These are phyloP conservation scores for Ommatoiulus sabulosus DNA, from an alignment of 2,888 invertebrate species.

Conservation along the genomic window DNA sequence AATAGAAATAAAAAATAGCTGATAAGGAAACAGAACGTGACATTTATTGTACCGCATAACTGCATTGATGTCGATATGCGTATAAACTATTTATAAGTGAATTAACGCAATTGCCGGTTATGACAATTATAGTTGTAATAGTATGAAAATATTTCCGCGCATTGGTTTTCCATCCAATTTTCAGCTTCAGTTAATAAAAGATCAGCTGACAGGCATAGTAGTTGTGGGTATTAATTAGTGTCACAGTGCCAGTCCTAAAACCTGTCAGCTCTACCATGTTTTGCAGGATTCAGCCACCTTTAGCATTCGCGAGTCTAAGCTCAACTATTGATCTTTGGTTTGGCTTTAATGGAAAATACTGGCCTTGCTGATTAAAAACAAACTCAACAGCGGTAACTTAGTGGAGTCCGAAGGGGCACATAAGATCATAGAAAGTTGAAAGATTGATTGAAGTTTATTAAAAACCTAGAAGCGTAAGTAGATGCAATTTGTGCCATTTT, in stretches of 20 bases:
- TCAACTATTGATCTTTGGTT: constrained; percentile 24
- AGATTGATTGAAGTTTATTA: too few relatives aligned
- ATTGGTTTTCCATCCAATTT: neutral
- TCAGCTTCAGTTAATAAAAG: neutral
- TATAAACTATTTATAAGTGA: neutral
- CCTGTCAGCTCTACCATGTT: constrained; percentile 38
- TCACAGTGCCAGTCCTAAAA: neutral
- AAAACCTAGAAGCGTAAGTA: too few relatives aligned
- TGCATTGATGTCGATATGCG: neutral
- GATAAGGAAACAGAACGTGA: too few relatives aligned
- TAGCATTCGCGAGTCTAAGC: neutral
- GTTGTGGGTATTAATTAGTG: constrained; percentile 21
- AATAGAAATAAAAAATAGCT: too few relatives aligned
- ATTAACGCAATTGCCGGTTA: neutral
- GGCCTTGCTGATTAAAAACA: neutral
- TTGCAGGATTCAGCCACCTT: neutral
- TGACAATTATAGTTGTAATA: too few relatives aligned
- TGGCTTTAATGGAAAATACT: neutral
- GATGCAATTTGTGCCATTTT: too few relatives aligned
- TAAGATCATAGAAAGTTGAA: too few relatives aligned
- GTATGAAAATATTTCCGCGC: neutral
- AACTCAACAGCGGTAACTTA: neutral
- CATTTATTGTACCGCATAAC: too few relatives aligned
- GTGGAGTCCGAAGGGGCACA: too few relatives aligned
- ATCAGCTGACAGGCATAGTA: neutral